phyloP scores from a whole-genome alignment of 2,113 vertebrate species.

The Lepus timidus region DNA sequence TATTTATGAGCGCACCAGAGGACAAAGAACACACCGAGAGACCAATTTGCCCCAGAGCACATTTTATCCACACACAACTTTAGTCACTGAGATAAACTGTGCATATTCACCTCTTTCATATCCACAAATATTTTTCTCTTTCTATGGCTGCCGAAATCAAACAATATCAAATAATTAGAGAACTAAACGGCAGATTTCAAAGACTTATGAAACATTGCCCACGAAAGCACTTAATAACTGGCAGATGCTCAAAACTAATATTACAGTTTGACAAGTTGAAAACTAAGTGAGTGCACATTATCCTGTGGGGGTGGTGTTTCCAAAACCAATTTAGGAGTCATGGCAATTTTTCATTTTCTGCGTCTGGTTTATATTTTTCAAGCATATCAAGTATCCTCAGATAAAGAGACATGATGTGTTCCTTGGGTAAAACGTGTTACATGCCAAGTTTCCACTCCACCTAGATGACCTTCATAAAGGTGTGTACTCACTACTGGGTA shows the following conservation, averaged over 20 bases:
- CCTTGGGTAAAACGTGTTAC: conserved; percentile 50
- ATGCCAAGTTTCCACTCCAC: conserved; percentile 55
- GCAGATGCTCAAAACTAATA: conserved; percentile 81
- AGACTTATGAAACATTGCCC: conserved; percentile 73
- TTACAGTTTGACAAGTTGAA: conserved; percentile 77
- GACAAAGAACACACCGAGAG: conserved; percentile 54
- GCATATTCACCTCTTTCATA: conserved; percentile 75
- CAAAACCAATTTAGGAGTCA: conserved; percentile 79
- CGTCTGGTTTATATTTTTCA: conserved; percentile 74
- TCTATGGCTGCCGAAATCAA: conserved; percentile 71
- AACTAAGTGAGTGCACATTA: conserved; percentile 81
- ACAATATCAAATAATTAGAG: conserved; percentile 81
- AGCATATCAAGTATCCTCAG: conserved; percentile 49
- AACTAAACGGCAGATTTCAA: conserved; percentile 81
- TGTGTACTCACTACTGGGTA: not conserved
- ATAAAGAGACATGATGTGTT: conserved; percentile 60
- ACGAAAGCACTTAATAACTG: conserved; percentile 78
- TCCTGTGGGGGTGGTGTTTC: conserved; percentile 43
- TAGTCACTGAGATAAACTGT: conserved; percentile 70
- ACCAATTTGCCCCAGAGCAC: conserved; percentile 42
- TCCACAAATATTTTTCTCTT: conserved; percentile 82
- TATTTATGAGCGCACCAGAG: conserved; percentile 68
- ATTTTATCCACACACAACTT: conserved; percentile 69
- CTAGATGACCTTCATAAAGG: conserved; percentile 59
- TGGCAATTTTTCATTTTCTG: conserved; percentile 72